phyloP scores from a whole-genome alignment of 2,797 vertebrate genomes.

The Rhinella marina region DNA sequence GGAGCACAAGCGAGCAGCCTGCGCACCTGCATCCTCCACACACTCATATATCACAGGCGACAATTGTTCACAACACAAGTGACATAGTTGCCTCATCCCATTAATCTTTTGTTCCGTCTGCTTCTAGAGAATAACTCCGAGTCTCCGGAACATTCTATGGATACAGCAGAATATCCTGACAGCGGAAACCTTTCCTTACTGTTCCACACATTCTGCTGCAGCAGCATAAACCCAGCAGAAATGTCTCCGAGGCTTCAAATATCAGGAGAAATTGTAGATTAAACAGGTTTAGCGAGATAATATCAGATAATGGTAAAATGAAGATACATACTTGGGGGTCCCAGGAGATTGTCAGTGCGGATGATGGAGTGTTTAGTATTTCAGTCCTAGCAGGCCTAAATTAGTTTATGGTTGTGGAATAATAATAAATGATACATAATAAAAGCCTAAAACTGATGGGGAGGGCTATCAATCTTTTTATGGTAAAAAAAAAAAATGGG shows the following conservation, averaged over 20 bases:
- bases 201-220: constrained; percentile 2
- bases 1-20: background rate
- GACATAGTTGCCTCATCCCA: constrained; percentile 15
- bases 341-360: background rate
- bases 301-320: constrained; percentile 3
- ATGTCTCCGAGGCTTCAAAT: constrained; percentile 2
- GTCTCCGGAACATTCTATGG: background rate
- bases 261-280: constrained; percentile 19
- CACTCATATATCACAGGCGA: constrained; percentile 47
- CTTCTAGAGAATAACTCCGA: constrained; percentile 1
- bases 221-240: background rate
- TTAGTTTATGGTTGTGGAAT: constrained; percentile 9
- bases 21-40: constrained; percentile 9
- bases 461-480: background rate
- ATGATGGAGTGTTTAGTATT: constrained; percentile 17
- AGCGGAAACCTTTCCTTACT: background rate
- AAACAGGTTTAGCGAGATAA: constrained; percentile 18
- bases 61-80: constrained; percentile 32
- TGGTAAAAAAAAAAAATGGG: background rate
- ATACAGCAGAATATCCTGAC: constrained; percentile 9
- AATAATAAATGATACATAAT: constrained; percentile 4
- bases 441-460: background rate
- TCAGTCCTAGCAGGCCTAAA: background rate
- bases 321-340: background rate
- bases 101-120: constrained; percentile 30